Percentiles rank a stretch among this genome's conserved stretches.
Conservation (phyloP, 92 coral and sea anemone genomes). For the Porites lobata region DNA sequence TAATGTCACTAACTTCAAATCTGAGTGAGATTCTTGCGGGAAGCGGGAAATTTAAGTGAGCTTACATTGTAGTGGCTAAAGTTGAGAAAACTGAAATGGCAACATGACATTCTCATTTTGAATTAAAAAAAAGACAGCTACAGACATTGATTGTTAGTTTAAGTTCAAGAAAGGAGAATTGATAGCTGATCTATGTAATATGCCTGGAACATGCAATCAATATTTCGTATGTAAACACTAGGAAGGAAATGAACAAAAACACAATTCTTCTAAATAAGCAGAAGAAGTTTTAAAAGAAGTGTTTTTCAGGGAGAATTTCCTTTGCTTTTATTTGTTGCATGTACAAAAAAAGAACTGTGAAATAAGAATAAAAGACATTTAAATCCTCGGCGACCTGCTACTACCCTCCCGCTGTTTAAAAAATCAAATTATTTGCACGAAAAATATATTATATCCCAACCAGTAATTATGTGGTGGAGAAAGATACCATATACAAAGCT, state of each 20-base stretch:
- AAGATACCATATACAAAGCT: no score
- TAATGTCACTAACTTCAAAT: no score
- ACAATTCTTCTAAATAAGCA: not conserved
- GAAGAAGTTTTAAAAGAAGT: not conserved
- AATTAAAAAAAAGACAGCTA: not conserved
- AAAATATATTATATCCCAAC: no score
- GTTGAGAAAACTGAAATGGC: not conserved
- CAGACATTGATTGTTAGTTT: not conserved
- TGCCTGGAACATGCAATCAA: not conserved
- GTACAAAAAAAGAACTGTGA: conserved; percentile 10
- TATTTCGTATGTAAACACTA: not conserved
- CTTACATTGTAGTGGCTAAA: not conserved
- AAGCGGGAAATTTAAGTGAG: no score
- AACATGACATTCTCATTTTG: not conserved
- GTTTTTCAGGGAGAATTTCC: not conserved
- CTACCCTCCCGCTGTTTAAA: conserved; percentile 33
- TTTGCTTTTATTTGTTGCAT: not conserved
- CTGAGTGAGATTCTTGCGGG: no score
- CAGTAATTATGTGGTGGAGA: no score
- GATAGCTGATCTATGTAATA: not conserved
- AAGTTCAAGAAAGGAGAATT: not conserved
- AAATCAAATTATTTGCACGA: conserved; percentile 20
- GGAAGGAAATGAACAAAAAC: conserved; percentile 12
- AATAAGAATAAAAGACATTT: not conserved
- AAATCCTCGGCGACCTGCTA: not conserved